A percentile compares a stretch with the other conserved stretches of the same genome.
Conservation (phyloP, 2,797 vertebrate species). For the Trichosurus vulpecula region DNA sequence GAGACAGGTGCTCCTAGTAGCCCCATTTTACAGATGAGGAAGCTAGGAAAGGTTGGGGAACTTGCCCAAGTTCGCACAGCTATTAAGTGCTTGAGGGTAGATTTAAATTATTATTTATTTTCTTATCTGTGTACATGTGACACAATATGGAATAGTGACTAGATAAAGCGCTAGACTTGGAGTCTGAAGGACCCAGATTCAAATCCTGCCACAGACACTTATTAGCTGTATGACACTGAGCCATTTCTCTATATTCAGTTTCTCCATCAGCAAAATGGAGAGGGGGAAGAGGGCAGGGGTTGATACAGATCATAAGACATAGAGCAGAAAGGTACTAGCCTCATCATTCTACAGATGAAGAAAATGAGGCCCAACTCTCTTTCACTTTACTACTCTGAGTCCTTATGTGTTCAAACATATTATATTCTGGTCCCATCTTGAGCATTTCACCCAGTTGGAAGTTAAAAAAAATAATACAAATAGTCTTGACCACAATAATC, state of each 20-base stretch:
- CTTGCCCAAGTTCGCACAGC: not conserved
- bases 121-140: not conserved
- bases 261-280: not conserved
- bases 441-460: not conserved
- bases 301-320: not conserved
- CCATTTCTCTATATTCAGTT: not conserved
- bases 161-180: not conserved
- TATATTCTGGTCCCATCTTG: not conserved
- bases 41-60: not conserved
- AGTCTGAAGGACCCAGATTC: not conserved
- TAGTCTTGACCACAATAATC: not conserved
- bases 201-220: not conserved
- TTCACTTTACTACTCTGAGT: not conserved
- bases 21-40: not conserved
- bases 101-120: not conserved
- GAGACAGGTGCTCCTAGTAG: not conserved
- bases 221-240: not conserved
- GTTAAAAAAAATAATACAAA: not conserved
- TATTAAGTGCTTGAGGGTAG: not conserved
- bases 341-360: not conserved
- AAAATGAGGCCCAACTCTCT: not conserved
- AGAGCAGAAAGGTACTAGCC: not conserved
- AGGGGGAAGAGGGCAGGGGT: conserved; percentile 11
- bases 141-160: not conserved
- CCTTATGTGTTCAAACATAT: not conserved